Conservation (phyloP, 1,140 invertebrate species). For the Magallana gigas region DNA sequence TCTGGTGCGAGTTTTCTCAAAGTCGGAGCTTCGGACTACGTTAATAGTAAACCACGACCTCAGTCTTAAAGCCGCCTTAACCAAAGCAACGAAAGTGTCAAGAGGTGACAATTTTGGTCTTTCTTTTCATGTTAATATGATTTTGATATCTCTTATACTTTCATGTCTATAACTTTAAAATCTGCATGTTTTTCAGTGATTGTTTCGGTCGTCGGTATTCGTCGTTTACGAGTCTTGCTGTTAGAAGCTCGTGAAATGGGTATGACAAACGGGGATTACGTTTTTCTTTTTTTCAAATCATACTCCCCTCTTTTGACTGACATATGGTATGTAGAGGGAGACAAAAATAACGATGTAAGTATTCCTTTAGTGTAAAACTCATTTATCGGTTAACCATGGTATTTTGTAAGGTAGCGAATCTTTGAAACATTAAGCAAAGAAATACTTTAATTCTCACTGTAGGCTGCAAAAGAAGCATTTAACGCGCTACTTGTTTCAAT, state of each 20-base stretch:
- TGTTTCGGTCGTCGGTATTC: constrained; percentile 2
- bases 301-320: neutral
- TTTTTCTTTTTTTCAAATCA: constrained; percentile 41
- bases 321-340: neutral
- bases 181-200: constrained; percentile 41
- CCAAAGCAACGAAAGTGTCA: neutral
- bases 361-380: neutral
- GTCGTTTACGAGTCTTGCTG: constrained; percentile 43
- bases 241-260: constrained; percentile 38
- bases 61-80: neutral
- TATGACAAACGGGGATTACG: constrained; percentile 50
- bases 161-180: neutral
- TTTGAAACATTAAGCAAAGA: too few relatives aligned
- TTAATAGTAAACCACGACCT: neutral
- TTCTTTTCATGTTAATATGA: too few relatives aligned
- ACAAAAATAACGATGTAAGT: neutral
- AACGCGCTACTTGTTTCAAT: constrained; percentile 41
- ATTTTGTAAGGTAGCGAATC: too few relatives aligned
- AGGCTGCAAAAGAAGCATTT: constrained; percentile 44
- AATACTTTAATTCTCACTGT: too few relatives aligned
- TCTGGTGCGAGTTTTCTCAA: too few relatives aligned
- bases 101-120: neutral
- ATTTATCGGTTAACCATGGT: too few relatives aligned
- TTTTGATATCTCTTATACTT: too few relatives aligned
- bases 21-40: neutral